Conservation (phyloP, 2,113 vertebrate genomes). For the Melanostigma gelatinosum region DNA sequence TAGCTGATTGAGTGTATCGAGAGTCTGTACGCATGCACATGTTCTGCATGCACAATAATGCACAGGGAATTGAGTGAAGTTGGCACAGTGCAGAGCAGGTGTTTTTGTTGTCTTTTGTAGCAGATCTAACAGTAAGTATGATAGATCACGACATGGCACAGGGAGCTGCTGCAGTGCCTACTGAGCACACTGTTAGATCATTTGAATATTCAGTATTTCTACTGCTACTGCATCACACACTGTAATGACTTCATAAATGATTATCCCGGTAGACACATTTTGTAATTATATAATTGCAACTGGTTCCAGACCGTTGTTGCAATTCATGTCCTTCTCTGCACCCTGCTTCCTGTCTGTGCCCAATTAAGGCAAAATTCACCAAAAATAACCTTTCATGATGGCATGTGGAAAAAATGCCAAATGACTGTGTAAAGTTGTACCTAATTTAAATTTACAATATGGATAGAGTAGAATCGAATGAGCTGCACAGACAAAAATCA, state of each 20-base stretch:
- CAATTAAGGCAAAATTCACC: background rate
- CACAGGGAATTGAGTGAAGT: background rate
- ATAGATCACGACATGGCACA: slow-evolving; percentile 1
- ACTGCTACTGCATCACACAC: slow-evolving; percentile 17
- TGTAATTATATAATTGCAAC: background rate
- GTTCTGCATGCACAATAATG: slow-evolving; percentile 3
- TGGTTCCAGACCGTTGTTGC: background rate
- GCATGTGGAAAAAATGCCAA: background rate
- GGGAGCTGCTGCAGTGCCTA: slow-evolving; percentile 27
- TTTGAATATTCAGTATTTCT: slow-evolving; percentile 27
- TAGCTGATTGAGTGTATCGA: background rate
- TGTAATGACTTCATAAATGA: background rate
- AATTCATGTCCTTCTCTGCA: background rate
- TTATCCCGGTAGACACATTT: background rate
- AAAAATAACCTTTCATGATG: background rate
- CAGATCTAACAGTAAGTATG: background rate
- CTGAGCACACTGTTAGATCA: slow-evolving; percentile 28
- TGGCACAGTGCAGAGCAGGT: background rate
- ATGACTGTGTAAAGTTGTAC: background rate
- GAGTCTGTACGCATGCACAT: background rate
- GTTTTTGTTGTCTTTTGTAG: background rate
- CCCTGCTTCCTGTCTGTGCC: background rate
- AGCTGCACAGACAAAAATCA: background rate
- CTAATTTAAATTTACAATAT: background rate
- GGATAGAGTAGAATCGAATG: background rate